Conservation (phyloP, 2,888 invertebrate species). For the Ceriagrion tenellum region DNA sequence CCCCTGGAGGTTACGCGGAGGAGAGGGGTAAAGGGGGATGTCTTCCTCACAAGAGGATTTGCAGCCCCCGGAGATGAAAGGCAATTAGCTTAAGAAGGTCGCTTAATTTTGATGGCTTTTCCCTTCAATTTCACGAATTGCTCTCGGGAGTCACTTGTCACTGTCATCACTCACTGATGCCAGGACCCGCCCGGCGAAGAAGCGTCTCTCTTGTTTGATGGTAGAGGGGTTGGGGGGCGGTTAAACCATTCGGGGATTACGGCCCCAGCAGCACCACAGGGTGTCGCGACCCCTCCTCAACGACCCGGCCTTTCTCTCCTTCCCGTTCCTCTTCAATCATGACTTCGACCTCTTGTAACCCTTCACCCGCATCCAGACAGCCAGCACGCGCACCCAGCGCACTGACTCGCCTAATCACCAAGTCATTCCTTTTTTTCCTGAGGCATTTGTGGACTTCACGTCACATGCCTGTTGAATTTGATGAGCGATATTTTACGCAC, state of each 20-base stretch:
- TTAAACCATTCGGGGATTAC: not conserved
- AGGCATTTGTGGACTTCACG: not conserved
- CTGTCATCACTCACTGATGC: not conserved
- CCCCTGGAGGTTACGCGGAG: not conserved
- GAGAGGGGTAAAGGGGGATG: not conserved
- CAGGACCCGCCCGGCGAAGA: not conserved
- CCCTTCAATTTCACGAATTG: not conserved
- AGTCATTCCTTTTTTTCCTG: not conserved
- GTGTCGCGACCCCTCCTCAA: not conserved
- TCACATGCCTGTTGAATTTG: not conserved
- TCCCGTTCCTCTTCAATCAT: not conserved
- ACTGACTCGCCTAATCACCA: not conserved
- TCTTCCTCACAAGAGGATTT: not conserved
- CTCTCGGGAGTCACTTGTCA: constrained; percentile 18
- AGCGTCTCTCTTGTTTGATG: not conserved
- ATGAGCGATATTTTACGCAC: not conserved
- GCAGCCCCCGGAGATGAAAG: not conserved
- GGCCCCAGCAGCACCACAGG: not conserved
- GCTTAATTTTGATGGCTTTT: constrained; percentile 19
- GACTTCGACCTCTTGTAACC: not conserved
- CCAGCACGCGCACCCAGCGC: not conserved
- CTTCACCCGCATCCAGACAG: not conserved
- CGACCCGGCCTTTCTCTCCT: not conserved
- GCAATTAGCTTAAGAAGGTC: not conserved
- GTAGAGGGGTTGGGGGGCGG: not conserved